These are phyloP conservation scores for Stomorhina lunata DNA, from an alignment of 2,888 invertebrate genomes.

Conservation along the genomic window DNA sequence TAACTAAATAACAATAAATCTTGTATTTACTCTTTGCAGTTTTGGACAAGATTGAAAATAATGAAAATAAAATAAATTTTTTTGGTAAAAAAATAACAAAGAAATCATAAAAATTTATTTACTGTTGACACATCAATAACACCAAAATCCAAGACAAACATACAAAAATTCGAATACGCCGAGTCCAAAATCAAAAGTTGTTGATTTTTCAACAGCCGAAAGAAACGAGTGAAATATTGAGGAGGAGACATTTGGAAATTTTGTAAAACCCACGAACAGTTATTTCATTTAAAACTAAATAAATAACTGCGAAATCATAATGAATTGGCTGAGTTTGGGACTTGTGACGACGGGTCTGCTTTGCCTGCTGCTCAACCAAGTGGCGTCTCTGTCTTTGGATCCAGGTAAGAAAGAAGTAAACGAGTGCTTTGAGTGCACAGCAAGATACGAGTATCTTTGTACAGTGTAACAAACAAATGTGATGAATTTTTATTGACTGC, in stretches of 20 bases:
- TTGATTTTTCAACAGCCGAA: conserved; percentile 51
- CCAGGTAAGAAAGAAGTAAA: conserved; percentile 75
- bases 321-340: conserved; percentile 76
- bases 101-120: conserved; percentile 48
- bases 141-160: not conserved
- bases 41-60: conserved; percentile 61
- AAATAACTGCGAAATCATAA: conserved; percentile 64
- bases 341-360: conserved; percentile 69
- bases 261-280: conserved; percentile 1
- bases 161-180: not conserved
- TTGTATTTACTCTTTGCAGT: conserved; percentile 57
- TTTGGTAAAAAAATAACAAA: conserved; percentile 8
- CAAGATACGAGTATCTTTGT: conserved; percentile 45
- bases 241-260: not conserved
- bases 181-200: conserved; percentile 38
- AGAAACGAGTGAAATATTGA: not conserved
- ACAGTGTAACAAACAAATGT: not conserved
- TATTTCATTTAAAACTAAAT: conserved; percentile 23
- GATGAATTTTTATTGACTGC: conserved; percentile 41
- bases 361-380: conserved; percentile 75
- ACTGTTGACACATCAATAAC: conserved; percentile 56
- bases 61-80: not conserved
- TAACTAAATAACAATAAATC: conserved; percentile 37
- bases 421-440: conserved; percentile 32
- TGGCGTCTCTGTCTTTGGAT: conserved; percentile 78